A percentile compares a stretch with the other conserved stretches of the same genome.
phyloP scores from a whole-genome alignment of 2,797 vertebrate species.

The Gymnopithys bicolor region DNA sequence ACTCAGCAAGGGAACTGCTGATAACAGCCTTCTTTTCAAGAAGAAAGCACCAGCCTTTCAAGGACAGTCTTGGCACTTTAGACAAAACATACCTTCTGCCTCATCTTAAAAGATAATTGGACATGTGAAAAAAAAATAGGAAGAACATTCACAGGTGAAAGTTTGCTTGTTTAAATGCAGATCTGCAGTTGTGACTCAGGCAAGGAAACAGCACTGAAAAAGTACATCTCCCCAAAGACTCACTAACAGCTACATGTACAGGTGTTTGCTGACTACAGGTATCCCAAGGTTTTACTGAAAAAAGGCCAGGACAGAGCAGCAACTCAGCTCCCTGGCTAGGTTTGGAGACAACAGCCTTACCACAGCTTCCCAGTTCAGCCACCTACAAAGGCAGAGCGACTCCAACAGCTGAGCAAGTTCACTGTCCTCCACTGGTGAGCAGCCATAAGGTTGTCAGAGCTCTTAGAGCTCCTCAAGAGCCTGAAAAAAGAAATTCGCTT shows the following conservation, averaged over 20 bases:
- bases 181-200: rapidly evolving
- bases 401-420: background rate
- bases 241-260: background rate
- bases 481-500: background rate
- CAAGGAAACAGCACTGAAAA: background rate
- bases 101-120: background rate
- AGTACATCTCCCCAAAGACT: background rate
- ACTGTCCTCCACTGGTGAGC: background rate
- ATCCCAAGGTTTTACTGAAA: background rate
- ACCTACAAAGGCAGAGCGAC: background rate
- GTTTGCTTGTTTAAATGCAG: background rate
- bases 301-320: background rate
- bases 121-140: background rate
- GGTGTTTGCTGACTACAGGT: background rate
- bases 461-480: background rate
- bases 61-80: background rate
- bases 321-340: background rate
- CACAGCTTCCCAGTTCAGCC: background rate
- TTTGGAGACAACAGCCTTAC: background rate
- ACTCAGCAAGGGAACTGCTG: background rate
- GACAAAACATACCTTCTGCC: background rate
- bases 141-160: background rate
- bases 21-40: background rate
- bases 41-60: background rate
- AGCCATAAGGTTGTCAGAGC: background rate